These are phyloP conservation scores for Parazoanthus darwini DNA, from an alignment of 92 coral and sea anemone genomes.

Conservation along the genomic window DNA sequence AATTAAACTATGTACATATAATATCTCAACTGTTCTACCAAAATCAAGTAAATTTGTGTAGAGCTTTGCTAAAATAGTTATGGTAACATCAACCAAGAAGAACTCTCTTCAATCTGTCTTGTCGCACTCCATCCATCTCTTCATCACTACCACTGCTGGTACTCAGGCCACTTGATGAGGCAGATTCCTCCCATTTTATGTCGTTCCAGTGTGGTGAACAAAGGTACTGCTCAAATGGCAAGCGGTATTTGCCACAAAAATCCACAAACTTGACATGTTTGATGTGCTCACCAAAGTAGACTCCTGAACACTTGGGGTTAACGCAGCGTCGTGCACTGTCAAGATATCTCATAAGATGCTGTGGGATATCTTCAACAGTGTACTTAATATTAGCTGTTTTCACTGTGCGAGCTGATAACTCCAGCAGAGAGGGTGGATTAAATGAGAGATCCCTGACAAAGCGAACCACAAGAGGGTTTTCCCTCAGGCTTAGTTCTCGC, in stretches of 20 bases:
- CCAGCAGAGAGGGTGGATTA: slow-evolving; percentile 83
- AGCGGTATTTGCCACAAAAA: slow-evolving; percentile 95
- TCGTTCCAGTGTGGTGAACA: slow-evolving; percentile 96
- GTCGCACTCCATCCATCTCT: slow-evolving; percentile 57
- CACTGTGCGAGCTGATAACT: slow-evolving; percentile 82
- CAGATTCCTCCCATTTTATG: slow-evolving; percentile 74
- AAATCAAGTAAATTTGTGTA: background rate
- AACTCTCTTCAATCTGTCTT: slow-evolving; percentile 72
- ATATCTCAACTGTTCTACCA: background rate
- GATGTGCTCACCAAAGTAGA: slow-evolving; percentile 90
- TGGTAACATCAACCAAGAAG: slow-evolving; percentile 57
- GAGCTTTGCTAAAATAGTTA: background rate
- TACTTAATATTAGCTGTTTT: slow-evolving; percentile 77
- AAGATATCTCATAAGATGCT: slow-evolving; percentile 71
- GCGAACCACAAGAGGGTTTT: slow-evolving; percentile 93
- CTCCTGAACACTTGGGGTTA: slow-evolving; percentile 90
- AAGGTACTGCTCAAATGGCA: slow-evolving; percentile 95
- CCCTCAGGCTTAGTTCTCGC: slow-evolving; percentile 84
- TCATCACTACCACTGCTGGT: slow-evolving; percentile 78
- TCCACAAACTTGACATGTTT: slow-evolving; percentile 95
- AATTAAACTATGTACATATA: no score
- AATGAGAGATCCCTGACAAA: slow-evolving; percentile 82
- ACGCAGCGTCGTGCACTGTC: slow-evolving; percentile 92
- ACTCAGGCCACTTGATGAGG: slow-evolving; percentile 69
- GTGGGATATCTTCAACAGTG: slow-evolving; percentile 70